Percentiles rank a stretch among this genome's conserved stretches.
These are phyloP conservation scores for Peucedramus taeniatus DNA, from an alignment of 2,113 vertebrate species.

Conservation along the genomic window DNA sequence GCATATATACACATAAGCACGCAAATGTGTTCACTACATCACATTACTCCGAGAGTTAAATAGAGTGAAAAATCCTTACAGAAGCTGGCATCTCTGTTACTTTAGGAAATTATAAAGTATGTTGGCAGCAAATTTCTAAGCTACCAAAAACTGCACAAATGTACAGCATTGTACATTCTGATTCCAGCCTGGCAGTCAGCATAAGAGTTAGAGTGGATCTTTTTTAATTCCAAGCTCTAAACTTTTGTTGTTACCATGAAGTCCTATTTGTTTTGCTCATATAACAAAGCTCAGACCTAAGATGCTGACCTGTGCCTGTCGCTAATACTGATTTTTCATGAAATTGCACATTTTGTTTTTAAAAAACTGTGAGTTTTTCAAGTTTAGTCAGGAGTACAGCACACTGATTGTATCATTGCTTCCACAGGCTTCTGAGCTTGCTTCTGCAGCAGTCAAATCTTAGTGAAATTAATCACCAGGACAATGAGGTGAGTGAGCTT, in stretches of 20 bases:
- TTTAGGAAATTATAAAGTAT: neutral
- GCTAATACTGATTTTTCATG: neutral
- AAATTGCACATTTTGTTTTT: neutral
- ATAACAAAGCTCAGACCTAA: neutral
- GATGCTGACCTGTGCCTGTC: neutral
- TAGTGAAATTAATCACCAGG: slow-evolving; percentile 87
- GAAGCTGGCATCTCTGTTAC: neutral
- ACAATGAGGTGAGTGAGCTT: slow-evolving; percentile 81
- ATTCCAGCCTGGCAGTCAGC: neutral
- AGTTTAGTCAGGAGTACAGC: neutral
- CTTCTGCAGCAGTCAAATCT: slow-evolving; percentile 83
- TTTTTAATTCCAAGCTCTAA: neutral
- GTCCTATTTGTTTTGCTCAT: neutral
- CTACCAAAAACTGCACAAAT: neutral
- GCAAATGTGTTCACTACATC: neutral
- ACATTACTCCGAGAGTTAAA: neutral
- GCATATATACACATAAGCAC: neutral
- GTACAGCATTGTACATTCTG: neutral
- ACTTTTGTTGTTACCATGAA: neutral
- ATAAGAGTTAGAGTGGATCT: neutral
- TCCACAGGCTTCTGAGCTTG: slow-evolving; percentile 79
- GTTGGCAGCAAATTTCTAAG: neutral
- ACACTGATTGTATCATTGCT: slow-evolving; percentile 26
- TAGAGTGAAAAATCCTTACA: neutral
- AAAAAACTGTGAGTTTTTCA: neutral